phyloP scores from a whole-genome alignment of 30 jellyfish, hydroid and myxozoan species.

The Rhopilema esculentum region DNA sequence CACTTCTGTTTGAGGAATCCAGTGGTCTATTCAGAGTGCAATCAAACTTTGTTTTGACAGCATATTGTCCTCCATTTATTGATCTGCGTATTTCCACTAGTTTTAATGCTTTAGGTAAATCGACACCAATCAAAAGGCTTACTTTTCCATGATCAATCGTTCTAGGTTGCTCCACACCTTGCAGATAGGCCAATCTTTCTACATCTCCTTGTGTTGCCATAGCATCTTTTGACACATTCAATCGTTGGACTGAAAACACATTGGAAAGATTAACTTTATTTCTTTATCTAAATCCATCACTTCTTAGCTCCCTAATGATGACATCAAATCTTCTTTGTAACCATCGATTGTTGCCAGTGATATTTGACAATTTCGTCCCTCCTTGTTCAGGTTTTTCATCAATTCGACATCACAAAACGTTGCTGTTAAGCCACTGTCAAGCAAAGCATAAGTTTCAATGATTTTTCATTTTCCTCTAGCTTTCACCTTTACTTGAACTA shows the following conservation, averaged over 20 bases:
- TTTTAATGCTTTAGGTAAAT: slow-evolving; percentile 40
- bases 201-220: slow-evolving; percentile 40
- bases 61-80: slow-evolving; percentile 44
- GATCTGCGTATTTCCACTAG: slow-evolving; percentile 18
- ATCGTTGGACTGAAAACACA: slow-evolving; percentile 16
- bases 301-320: slow-evolving; percentile 15
- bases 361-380: slow-evolving; percentile 29
- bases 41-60: slow-evolving; percentile 53
- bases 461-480: slow-evolving; percentile 1
- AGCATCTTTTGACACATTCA: slow-evolving; percentile 13
- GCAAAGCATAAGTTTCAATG: slow-evolving; percentile 36
- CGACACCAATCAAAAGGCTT: slow-evolving; percentile 32
- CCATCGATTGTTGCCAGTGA: slow-evolving; percentile 51
- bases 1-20: not conserved
- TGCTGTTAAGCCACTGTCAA: slow-evolving; percentile 11
- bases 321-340: slow-evolving; percentile 11
- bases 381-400: slow-evolving; percentile 9
- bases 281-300: slow-evolving; percentile 29
- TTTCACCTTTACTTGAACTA: slow-evolving; percentile 43
- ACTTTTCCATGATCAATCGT: not conserved
- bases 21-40: slow-evolving; percentile 53
- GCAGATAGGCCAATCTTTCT: slow-evolving; percentile 11
- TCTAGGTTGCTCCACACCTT: slow-evolving; percentile 34
- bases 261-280: slow-evolving; percentile 9
- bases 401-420: not conserved